phyloP scores from a whole-genome alignment of 1,140 invertebrate species.

The Oppia nitens region DNA sequence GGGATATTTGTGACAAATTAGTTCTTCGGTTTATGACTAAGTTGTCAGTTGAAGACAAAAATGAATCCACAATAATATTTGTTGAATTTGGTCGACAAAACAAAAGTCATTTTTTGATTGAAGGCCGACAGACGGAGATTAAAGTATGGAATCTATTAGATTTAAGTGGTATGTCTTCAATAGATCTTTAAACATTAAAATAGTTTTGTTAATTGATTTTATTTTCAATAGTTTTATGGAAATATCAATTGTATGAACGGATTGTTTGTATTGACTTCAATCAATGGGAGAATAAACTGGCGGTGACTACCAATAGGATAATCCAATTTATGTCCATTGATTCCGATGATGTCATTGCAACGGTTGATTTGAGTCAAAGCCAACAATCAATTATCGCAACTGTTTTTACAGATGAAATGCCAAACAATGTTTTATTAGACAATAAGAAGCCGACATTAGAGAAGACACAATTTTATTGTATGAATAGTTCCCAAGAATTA shows the following conservation, averaged over 20 bases:
- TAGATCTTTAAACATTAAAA: background rate
- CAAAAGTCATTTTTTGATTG: conserved; percentile 5
- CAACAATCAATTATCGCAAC: no score
- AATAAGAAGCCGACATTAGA: no score
- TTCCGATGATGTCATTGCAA: background rate
- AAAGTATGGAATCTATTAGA: conserved; percentile 12
- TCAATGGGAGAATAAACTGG: background rate
- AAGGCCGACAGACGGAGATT: background rate
- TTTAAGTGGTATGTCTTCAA: background rate
- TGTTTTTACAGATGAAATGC: no score
- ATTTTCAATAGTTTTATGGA: background rate
- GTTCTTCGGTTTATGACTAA: background rate
- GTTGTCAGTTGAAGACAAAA: background rate
- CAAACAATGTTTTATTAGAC: no score
- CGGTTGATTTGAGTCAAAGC: background rate
- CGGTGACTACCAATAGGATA: background rate
- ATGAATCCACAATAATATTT: conserved; percentile 1
- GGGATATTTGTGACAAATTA: conserved; percentile 33
- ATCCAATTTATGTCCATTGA: background rate
- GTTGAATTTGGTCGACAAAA: conserved; percentile 4
- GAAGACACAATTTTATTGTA: conserved; percentile 3
- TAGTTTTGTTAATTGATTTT: background rate
- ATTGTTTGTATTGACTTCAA: background rate
- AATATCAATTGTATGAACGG: background rate
- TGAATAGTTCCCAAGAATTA: conserved; percentile 1